A percentile compares a stretch with the other conserved stretches of the same genome.
Conservation (phyloP, 2,113 vertebrate species). For the Leucoraja erinaceus region DNA sequence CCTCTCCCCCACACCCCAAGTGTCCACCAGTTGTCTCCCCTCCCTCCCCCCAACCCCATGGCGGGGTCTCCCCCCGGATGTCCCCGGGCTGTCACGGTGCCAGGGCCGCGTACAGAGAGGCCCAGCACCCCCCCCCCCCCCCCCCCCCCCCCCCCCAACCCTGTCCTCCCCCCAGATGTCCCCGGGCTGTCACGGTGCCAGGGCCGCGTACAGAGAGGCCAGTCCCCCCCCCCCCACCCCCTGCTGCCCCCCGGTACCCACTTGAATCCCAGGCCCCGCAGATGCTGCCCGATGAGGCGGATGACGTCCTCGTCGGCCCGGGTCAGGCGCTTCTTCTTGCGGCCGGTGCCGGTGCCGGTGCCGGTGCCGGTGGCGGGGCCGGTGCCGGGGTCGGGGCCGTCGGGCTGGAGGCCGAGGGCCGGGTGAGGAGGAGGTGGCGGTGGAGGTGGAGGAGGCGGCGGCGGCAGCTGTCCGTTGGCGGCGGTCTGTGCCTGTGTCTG, state of each 20-base stretch:
- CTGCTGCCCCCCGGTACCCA: background rate
- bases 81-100: too few species aligned
- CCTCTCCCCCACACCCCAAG: too few species aligned
- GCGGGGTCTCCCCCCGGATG: too few species aligned
- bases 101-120: too few species aligned
- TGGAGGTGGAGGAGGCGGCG: too few species aligned
- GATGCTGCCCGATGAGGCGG: constrained; percentile 39
- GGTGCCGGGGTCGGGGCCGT: background rate
- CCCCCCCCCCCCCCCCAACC: too few species aligned
- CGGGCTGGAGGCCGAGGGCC: background rate
- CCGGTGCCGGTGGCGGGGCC: too few species aligned
- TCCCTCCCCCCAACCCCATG: too few species aligned
- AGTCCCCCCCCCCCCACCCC: background rate
- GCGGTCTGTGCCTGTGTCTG: background rate
- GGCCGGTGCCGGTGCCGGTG: background rate
- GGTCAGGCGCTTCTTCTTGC: constrained; percentile 15
- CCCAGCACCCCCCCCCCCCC: too few species aligned
- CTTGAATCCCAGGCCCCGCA: constrained; percentile 38
- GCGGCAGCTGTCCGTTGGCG: background rate
- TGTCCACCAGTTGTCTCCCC: too few species aligned
- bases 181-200: background rate
- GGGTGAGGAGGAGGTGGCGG: too few species aligned
- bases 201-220: background rate
- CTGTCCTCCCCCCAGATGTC: background rate
- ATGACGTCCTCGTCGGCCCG: constrained; percentile 39